Evolutionary conservation across 2,888 invertebrate species (phyloP), one percentile per base, ranked within the genome.

Genomic region (Dasypolia templi): DNA sequence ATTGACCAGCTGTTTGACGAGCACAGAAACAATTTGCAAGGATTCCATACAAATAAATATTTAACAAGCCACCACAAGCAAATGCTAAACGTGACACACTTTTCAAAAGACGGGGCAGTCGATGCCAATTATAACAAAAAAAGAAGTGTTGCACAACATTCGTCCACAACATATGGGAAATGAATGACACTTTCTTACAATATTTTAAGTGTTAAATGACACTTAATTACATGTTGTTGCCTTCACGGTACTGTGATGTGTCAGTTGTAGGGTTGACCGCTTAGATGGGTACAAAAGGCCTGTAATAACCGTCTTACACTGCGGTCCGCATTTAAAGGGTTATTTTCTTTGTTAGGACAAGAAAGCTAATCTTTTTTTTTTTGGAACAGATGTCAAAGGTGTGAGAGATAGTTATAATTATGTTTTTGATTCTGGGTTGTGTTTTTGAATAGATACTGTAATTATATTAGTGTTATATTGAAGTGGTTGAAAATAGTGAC

Each of bases 231-330:
- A 88, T 72, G 89, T 91, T 94, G 89, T 91, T 80, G 75, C 83
- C 91, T 93, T 95, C 94, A 95, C 94, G 94, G 94, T 94, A 84
- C 88, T 75, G 62, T 59, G 85, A 93, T 93, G 95, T 95, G 95
- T 94, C 96, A 94, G 95, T 93, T 95, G 95, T 88, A 88, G 91
- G 91, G 91, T 91, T 95, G 95, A 94, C 96, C 95, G 93, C 94
- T 95, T 95, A 94, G 92, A 87, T 89, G 89, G 88, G 82, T 85
- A 84, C 88, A 90, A 91, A 91, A 89, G 88, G 87, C 76, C 79
- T 75, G 32, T 86, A 86, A 87, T 87, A 83, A 86, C 74, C 87
- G 87, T 86, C 87, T 89, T 87, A 79, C 75, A 83, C 89, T 92
- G 92, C 85, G 92, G 92, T 91, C 85, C 80, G 84, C 76, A 39